These are phyloP conservation scores for Synanthedon andrenaeformis DNA, from an alignment of 2,888 invertebrate species.

Conservation along the genomic window DNA sequence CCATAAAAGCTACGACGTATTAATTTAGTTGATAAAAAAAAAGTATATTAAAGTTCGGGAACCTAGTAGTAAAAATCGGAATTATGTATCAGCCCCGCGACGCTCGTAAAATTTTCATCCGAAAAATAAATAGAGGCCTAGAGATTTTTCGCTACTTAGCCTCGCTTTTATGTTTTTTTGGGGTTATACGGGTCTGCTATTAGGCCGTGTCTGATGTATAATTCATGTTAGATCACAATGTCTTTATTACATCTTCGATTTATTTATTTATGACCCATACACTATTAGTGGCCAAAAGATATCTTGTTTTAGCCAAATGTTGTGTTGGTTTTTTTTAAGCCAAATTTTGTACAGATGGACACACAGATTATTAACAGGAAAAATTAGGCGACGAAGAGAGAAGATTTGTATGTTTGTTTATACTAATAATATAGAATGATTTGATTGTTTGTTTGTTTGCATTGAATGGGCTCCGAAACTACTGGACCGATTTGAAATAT, in stretches of 20 bases:
- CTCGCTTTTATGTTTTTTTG: conserved; percentile 1
- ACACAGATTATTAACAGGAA: no score
- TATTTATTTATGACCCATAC: background rate
- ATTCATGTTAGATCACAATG: conserved; percentile 3
- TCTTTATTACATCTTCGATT: background rate
- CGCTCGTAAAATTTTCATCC: conserved; percentile 27
- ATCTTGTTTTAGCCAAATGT: no score
- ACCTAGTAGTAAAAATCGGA: conserved; percentile 39
- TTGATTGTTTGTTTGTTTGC: no score
- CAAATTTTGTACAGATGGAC: no score
- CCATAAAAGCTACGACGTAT: conserved; percentile 32
- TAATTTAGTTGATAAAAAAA: conserved; percentile 38
- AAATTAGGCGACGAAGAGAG: no score
- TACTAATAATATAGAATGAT: no score
- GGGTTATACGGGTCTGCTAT: conserved; percentile 4
- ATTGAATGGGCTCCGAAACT: no score
- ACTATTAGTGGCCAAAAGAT: no score
- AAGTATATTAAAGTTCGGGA: conserved; percentile 18
- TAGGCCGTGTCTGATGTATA: conserved; percentile 7
- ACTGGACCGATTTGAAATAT: no score
- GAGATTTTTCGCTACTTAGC: background rate
- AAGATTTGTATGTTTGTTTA: no score
- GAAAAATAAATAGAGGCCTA: conserved; percentile 21
- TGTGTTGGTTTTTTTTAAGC: no score
- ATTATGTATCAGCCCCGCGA: conserved; percentile 22